These are phyloP conservation scores for Phoxinus phoxinus DNA, from an alignment of 2,113 vertebrate genomes.

Conservation along the genomic window DNA sequence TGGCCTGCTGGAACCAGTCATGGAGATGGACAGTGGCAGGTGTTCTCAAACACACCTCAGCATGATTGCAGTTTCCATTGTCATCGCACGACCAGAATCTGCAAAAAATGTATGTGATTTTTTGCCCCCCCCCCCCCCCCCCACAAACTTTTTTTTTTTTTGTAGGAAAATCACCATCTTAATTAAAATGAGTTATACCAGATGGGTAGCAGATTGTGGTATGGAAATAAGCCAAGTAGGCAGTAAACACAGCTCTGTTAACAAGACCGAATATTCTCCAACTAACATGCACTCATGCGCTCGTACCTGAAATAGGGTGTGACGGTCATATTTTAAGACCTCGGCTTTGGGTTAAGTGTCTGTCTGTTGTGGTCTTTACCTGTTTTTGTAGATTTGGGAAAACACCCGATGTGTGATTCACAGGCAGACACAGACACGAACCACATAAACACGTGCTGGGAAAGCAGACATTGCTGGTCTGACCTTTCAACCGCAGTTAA, in stretches of 20 bases:
- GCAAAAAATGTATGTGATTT: constrained; percentile 51
- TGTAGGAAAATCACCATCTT: constrained; percentile 55
- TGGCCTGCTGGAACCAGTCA: constrained; percentile 42
- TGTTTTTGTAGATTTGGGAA: not conserved
- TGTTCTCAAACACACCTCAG: constrained; percentile 54
- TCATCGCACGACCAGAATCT: constrained; percentile 53
- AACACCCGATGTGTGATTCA: not conserved
- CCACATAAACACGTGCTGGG: not conserved
- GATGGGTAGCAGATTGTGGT: constrained; percentile 68
- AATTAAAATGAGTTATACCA: constrained; percentile 67
- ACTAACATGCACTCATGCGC: constrained; percentile 32
- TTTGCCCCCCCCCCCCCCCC: not conserved
- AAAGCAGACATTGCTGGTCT: not conserved
- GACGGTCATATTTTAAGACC: constrained; percentile 4
- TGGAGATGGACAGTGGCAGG: constrained; percentile 48
- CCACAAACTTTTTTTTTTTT: constrained; percentile 33
- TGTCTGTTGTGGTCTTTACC: too few species aligned
- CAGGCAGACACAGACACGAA: not conserved
- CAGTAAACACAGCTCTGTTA: constrained; percentile 58
- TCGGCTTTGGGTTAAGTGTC: constrained; percentile 4
- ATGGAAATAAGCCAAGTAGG: constrained; percentile 64
- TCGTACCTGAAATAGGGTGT: not conserved
- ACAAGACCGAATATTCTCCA: constrained; percentile 51
- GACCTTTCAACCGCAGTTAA: constrained; percentile 27
- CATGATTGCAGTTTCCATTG: constrained; percentile 44